Conservation (phyloP, 2,113 vertebrate species). For the Brachypteracias leptosomus region DNA sequence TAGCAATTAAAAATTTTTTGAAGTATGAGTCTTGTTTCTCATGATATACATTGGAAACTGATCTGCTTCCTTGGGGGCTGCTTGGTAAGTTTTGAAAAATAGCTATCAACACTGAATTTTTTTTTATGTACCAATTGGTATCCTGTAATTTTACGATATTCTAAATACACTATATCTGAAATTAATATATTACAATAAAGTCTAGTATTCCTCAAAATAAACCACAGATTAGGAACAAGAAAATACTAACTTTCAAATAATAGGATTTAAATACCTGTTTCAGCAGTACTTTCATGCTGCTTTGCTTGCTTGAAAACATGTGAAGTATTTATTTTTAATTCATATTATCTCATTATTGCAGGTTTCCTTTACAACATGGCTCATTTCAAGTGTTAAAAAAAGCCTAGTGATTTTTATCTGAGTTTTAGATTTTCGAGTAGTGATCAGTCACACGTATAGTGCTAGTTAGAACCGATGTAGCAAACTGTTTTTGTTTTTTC, state of each 20-base stretch:
- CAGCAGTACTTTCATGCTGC: conserved; percentile 19
- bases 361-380: conserved; percentile 77
- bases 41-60: background rate
- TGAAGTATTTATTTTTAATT: conserved; percentile 81
- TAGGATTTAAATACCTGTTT: conserved; percentile 64
- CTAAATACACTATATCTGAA: conserved; percentile 28
- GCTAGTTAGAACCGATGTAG: conserved; percentile 48
- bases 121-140: background rate
- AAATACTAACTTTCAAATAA: conserved; percentile 70
- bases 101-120: background rate
- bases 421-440: conserved; percentile 73
- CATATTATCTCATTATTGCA: conserved; percentile 78
- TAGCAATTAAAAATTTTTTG: background rate
- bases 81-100: background rate
- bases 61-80: background rate
- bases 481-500: conserved; percentile 57
- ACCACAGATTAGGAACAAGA: conserved; percentile 38
- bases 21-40: background rate
- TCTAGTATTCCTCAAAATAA: conserved; percentile 55
- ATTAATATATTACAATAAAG: conserved; percentile 38
- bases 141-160: background rate
- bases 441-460: conserved; percentile 43
- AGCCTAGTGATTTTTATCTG: conserved; percentile 75
- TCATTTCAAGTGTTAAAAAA: conserved; percentile 72
- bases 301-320: conserved; percentile 70